Evolutionary conservation across 2,113 vertebrate genomes (phyloP), one percentile per base, ranked within the genome.

Genomic region (Upupa epops): DNA sequence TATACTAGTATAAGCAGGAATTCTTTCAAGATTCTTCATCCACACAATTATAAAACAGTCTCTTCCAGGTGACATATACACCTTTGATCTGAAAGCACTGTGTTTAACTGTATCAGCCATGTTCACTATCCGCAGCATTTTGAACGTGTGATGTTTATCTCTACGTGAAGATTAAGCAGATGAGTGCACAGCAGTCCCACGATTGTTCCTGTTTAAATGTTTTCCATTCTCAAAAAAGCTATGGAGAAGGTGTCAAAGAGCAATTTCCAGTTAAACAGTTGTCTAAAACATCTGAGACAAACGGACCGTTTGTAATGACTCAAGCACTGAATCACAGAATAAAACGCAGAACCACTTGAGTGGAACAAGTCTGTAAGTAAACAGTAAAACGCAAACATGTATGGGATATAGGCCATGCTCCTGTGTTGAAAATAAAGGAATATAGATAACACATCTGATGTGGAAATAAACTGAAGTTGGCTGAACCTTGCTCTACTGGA

Each of bases 391-490:
- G 19, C 69, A 93, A 96, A 89, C 36, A 26, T 82, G 94, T 95
- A 71, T 93, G 86, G 56, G 54, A 91, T 26, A 68, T 8, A 74
- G 12, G 37, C 11, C 31, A 15, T 79, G 45, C 9, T 85, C 16
- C 74, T 93, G 31, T 34, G 36, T 64, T 60, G 79, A 91, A 95
- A 95, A 88, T 92, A 86, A 94, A 95, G 37, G 73, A 84, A 31
- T 42, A 86, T n/a, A 93, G 94, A 75, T 92, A 96, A 90, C 42
- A 83, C 74, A 64, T 89, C 88, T 92, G 46, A 75, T 22, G 14
- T 92, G 70, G 77, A 96, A 97, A 95, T 91, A 96, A 96, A 96
- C 71, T 88, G 84, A 93, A 92, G 85, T 54, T 95, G 80, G 64
- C 59, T 95, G 94, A 95, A 90, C 29, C 8, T 88, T 95, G 37